Base-by-base conservation (phyloP, 2,113 vertebrate species). In the Pterocles orientalis region DNA sequence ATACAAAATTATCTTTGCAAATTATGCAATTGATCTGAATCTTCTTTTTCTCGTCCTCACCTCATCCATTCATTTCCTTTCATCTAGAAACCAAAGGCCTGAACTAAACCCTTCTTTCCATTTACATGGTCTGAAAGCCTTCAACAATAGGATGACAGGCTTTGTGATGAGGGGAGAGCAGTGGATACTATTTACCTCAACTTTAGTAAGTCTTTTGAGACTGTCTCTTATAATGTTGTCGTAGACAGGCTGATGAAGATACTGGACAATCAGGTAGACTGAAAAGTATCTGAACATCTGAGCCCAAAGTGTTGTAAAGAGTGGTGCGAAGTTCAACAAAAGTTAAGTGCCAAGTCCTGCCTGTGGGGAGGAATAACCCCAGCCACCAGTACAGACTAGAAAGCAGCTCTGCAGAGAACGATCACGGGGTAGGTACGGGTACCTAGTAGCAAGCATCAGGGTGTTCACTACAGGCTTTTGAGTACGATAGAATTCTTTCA, bases 1-100 rank as follows among this genome's bases (percentile, higher is more conserved):
- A 45, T 41, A 18, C 5, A 45, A 76, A 72, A 18, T 60, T 19
- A 3, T 81, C 7, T 62, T 90, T 23, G 2, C 31, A 90, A 73
- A 95, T 62, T 61, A 66, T 19, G 36, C 78, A 91, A 26, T 75
- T 93, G 50, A 36, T 94, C 18, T 88, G 34, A 86, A 41, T 76
- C n/a, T 34, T 47, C 8, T 76, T 82, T 58, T 90, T 95, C 86
- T 80, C 90, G 28, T 93, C 19, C 80, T 33, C 34, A 54, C 9
- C 15, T 64, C 28, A 28, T n/a, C 47, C 53, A 34, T 56, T 79
- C 18, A 28, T 66, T 84, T 84, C 15, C 43, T 81, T 76, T 71
- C 20, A 43, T 48, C 26, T 57, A 53, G 61, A 80, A 75, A 89
- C 7, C 21, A 45, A 62, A 86, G 26, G 21, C 20, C 53, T 91